Conservation (phyloP, 2,113 vertebrate genomes). For the Arizona elegans region DNA sequence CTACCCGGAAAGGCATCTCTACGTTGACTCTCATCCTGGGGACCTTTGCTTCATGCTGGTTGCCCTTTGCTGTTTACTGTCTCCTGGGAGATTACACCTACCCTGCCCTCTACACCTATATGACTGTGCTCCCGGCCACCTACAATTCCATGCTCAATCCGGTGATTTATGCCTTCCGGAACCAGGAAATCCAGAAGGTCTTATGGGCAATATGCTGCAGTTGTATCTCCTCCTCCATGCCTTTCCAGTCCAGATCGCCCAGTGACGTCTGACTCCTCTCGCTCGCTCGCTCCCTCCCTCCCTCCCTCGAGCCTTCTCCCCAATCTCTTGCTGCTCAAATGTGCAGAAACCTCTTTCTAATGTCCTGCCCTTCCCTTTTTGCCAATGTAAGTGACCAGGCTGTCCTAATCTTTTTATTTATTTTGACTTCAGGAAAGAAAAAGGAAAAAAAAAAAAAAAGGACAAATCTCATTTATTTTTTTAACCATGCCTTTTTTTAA, state of each 20-base stretch:
- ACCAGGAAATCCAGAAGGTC: slow-evolving; percentile 90
- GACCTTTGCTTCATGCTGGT: slow-evolving; percentile 89
- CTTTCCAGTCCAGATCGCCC: slow-evolving; percentile 79
- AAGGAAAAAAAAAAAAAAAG: background rate
- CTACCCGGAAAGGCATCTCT: slow-evolving; percentile 78
- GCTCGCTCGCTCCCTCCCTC: background rate
- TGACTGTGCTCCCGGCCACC: slow-evolving; percentile 86
- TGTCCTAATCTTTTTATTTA: slow-evolving; percentile 37
- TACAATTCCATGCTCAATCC: slow-evolving; percentile 92
- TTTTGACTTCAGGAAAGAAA: slow-evolving; percentile 35
- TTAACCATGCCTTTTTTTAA: slow-evolving; percentile 18
- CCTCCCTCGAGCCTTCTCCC: fast-evolving
- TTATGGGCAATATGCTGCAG: slow-evolving; percentile 85
- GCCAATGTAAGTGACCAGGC: background rate
- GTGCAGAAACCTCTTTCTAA: slow-evolving; percentile 1
- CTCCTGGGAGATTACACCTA: slow-evolving; percentile 81
- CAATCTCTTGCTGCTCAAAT: background rate
- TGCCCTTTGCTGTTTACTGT: slow-evolving; percentile 89
- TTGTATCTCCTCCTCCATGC: slow-evolving; percentile 66
- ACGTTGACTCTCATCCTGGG: slow-evolving; percentile 83
- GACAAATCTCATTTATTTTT: slow-evolving; percentile 50
- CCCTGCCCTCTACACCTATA: slow-evolving; percentile 83
- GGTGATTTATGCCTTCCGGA: slow-evolving; percentile 89
- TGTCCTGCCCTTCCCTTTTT: background rate
- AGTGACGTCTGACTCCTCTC: slow-evolving; percentile 80